These are phyloP conservation scores for Agonopterix alstromeriana DNA, from an alignment of 2,888 invertebrate species.

Conservation along the genomic window DNA sequence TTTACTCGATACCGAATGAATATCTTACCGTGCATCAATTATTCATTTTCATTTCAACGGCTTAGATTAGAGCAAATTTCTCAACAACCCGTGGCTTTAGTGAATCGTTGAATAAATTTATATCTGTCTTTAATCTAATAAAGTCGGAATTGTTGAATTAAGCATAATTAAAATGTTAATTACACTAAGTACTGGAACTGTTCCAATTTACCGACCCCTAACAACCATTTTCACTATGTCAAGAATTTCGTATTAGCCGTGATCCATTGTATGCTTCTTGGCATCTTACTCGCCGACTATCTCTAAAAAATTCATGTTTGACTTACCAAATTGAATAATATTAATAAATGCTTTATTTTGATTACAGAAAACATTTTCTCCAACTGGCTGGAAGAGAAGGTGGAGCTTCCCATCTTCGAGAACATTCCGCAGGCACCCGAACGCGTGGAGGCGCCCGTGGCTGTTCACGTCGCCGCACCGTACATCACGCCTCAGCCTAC, in stretches of 20 bases:
- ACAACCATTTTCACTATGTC: too few species aligned
- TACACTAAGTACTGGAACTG: too few species aligned
- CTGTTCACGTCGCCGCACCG: slow-evolving; percentile 29
- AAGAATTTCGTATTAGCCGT: too few species aligned
- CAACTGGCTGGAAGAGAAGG: slow-evolving; percentile 84
- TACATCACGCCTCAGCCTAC: slow-evolving; percentile 79
- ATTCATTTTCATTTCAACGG: slow-evolving; percentile 9
- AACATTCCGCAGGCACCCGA: slow-evolving; percentile 67
- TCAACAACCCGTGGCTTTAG: slow-evolving; percentile 11
- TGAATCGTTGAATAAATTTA: slow-evolving; percentile 6
- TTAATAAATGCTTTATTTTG: slow-evolving; percentile 11
- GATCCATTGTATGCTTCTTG: too few species aligned
- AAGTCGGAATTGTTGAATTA: too few species aligned
- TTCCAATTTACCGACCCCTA: too few species aligned
- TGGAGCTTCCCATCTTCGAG: slow-evolving; percentile 82
- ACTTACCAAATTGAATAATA: not conserved
- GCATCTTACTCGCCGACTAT: too few species aligned
- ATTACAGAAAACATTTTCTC: slow-evolving; percentile 75
- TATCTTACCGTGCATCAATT: slow-evolving; percentile 8
- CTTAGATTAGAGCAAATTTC: slow-evolving; percentile 8
- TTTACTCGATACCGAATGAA: slow-evolving; percentile 2
- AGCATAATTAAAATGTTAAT: too few species aligned
- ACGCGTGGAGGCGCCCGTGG: slow-evolving; percentile 39
- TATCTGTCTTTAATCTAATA: too few species aligned
- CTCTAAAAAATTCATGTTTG: too few species aligned